Base-by-base conservation (phyloP, 2,888 invertebrate genomes). In the Achlya flavicornis region DNA sequence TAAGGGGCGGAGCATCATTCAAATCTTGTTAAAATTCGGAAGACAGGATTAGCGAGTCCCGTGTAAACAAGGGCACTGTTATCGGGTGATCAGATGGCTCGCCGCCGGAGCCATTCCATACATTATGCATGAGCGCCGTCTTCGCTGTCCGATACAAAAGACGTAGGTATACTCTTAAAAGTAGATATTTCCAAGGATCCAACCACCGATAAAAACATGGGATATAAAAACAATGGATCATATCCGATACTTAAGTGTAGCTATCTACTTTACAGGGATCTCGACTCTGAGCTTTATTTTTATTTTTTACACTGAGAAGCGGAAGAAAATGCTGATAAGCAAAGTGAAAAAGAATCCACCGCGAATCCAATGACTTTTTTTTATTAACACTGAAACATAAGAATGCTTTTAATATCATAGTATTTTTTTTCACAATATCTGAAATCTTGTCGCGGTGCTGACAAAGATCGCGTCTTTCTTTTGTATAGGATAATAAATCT, bases 11-110 rank as follows among this genome's bases (percentile, higher is more conserved):
- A 78, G 83, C 84, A 88, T 87, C 82, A 83, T 81, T 87, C 86
- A 88, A 89, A 89, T 88, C 87, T 87, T 87, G 88, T 90, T 90
- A 85, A 89, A 88, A 88, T 88, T 87, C 84, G 73, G 78, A 75
- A 84, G 87, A 86, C 85, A 83, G 83, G 88, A 90, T 91, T 90
- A 92, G 85, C 79, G 73, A 78, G 83, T 79, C 79, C 82, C 83
- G 76, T 86, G 88, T 89, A 92, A 91, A 92, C 90, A 92, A 87
- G 84, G 81, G 75, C 84, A 77, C 79, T 78, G 85, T 84, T 88
- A 89, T 90, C 88, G 84, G 83, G 74, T 85, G 86, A 89, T 90
- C 89, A 83, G 85, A 88, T 86, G 86, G 82, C 84, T 84, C 81
- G 72, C 78, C 74, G 73, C 73, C 75, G 74, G 69, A 70, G 79